Evolutionary conservation across 2,797 vertebrate genomes (phyloP), one percentile per base, ranked within the genome.

Genomic region (Crypturellus tataupa): DNA sequence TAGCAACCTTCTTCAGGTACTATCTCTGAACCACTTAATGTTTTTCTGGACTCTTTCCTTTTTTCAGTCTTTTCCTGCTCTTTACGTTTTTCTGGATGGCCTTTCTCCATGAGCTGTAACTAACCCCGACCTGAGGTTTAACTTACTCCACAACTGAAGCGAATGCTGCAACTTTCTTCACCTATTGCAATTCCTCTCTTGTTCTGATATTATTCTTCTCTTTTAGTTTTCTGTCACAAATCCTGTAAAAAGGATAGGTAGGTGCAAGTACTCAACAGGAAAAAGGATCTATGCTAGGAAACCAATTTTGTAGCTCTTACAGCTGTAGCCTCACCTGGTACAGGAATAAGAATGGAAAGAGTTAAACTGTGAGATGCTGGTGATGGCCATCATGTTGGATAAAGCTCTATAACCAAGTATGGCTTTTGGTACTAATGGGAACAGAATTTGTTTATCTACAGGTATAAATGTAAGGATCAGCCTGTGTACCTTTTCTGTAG

Each of bases 371-470:
- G 56, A n/a, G 51, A n/a, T 71, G 21, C 64, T 62, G 35, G 12
- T 87, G 44, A 27, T 56, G 9, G 53, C 82, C 55, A 17, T 85
- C 33, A 42, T 20, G 25, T 75, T 0, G 0, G 29, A 29, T 76
- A 21, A 27, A 18, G 19, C 18, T 24, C 55, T 58, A 31, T 77
- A 44, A 33, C 5, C 29, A 68, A 58, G 6, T 21, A 44, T 29
- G 39, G 8, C 9, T 69, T 81, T 85, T 90, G 42, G 27, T 56
- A 37, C 58, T 0, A 0, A 33, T 60, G 35, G 27, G 64, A 47
- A 63, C 14, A n/a, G 59, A 79, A 9, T 56, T 33, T 69, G 29
- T 86, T 95, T 93, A 80, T 37, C 51, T 64, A n/a, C 47, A 46
- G 59, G 56, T 72, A 40, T n/a, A 53, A 60, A 67, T 73, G 63